phyloP scores from a whole-genome alignment of 2,113 vertebrate genomes.

The Salvelinus namaycush region DNA sequence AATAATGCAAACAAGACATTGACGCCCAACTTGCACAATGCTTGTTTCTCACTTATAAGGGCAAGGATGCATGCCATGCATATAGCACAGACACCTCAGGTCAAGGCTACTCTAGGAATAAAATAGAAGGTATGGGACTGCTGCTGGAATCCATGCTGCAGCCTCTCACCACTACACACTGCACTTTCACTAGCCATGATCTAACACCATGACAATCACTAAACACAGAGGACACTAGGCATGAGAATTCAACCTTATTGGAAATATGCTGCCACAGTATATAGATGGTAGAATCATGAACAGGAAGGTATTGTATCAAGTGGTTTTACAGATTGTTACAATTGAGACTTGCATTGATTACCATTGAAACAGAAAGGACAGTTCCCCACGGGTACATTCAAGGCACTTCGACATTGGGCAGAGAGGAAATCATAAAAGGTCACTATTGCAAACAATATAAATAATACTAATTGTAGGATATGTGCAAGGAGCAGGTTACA shows the following conservation, averaged over 20 bases:
- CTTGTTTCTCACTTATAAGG: background rate
- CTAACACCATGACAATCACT: too few species aligned
- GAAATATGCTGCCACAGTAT: too few species aligned
- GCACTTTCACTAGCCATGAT: too few species aligned
- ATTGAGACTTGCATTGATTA: slow-evolving; percentile 13
- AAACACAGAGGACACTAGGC: background rate
- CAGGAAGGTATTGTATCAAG: background rate
- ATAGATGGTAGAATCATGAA: too few species aligned
- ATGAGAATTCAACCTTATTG: too few species aligned
- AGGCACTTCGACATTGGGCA: slow-evolving; percentile 70
- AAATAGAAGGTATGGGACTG: background rate
- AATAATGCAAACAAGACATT: slow-evolving; percentile 28
- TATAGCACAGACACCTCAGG: slow-evolving; percentile 11
- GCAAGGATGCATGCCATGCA: slow-evolving; percentile 11
- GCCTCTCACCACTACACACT: slow-evolving; percentile 13
- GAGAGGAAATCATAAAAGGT: slow-evolving; percentile 15
- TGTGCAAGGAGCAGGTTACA: background rate
- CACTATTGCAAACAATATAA: slow-evolving; percentile 12
- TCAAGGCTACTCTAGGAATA: background rate
- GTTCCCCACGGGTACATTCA: slow-evolving; percentile 27
- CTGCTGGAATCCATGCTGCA: slow-evolving; percentile 6
- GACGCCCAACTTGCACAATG: background rate
- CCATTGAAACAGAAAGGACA: slow-evolving; percentile 16
- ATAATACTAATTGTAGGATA: slow-evolving; percentile 6
- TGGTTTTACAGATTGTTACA: slow-evolving; percentile 7